Percentiles rank a stretch among this genome's conserved stretches.
Conservation (phyloP, 2,113 vertebrate species). For the Alethe castanea region DNA sequence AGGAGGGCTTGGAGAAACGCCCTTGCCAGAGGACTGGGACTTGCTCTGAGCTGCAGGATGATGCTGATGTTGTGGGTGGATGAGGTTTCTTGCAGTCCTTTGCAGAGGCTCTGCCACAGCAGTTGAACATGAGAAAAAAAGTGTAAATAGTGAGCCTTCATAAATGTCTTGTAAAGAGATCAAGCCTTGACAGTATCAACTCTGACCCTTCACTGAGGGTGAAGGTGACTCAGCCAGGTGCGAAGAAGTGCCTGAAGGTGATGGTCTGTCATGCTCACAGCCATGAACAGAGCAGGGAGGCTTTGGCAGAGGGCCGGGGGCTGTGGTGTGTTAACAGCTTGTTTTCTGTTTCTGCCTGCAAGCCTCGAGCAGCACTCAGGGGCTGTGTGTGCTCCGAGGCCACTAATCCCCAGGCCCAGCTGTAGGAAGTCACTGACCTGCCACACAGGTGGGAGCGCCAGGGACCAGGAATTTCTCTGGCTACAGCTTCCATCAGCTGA, state of each 20-base stretch:
- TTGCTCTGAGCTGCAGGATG: background rate
- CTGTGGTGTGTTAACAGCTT: background rate
- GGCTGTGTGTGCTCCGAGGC: background rate
- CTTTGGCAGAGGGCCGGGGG: background rate
- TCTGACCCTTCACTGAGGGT: background rate
- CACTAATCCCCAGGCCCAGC: background rate
- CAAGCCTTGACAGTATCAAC: background rate
- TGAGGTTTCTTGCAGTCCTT: rapidly evolving
- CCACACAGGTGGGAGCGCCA: constrained; percentile 19
- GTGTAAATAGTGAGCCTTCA: background rate
- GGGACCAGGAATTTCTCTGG: constrained; percentile 20
- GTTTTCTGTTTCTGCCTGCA: background rate
- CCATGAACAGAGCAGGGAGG: background rate
- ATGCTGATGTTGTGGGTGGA: rapidly evolving
- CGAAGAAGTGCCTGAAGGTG: background rate
- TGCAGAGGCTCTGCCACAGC: background rate
- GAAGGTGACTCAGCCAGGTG: background rate
- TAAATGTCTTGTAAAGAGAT: background rate
- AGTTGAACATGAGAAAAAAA: background rate
- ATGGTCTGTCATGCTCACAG: background rate
- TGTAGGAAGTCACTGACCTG: background rate
- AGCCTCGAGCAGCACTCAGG: rapidly evolving
- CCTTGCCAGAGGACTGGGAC: background rate
- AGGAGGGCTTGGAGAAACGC: background rate
- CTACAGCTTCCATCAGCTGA: constrained; percentile 52